These are phyloP conservation scores for Drosophila grimshawi DNA, from an alignment of 1,140 invertebrate genomes.

Conservation along the genomic window DNA sequence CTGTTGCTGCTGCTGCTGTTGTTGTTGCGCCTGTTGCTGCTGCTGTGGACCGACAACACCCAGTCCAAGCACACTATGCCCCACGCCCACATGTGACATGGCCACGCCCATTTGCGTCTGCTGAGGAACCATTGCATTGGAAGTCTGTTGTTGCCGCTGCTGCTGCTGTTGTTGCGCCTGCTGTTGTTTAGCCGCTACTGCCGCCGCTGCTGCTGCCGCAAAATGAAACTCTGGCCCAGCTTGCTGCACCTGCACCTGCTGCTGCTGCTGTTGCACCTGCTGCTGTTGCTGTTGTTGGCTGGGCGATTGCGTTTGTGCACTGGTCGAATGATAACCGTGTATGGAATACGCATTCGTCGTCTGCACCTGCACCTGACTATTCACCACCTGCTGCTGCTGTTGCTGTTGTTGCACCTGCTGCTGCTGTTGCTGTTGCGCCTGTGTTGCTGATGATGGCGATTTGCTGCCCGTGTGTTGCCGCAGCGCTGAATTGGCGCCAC, in stretches of 20 bases:
- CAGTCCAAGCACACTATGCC: conserved; percentile 31
- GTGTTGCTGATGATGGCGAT: conserved; percentile 45
- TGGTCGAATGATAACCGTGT: conserved; percentile 84
- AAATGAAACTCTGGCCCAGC: conserved; percentile 57
- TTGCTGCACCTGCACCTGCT: conserved; percentile 49
- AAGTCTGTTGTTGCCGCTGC: conserved; percentile 74
- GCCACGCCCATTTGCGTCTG: conserved; percentile 63
- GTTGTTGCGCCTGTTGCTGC: conserved; percentile 85
- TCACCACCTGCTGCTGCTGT: conserved; percentile 58
- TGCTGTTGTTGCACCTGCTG: conserved; percentile 36
- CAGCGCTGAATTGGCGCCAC: conserved; percentile 39
- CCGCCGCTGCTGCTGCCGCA: conserved; percentile 50
- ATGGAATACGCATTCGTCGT: conserved; percentile 90
- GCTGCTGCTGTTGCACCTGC: conserved; percentile 55
- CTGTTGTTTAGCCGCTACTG: conserved; percentile 63
- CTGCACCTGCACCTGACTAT: conserved; percentile 49
- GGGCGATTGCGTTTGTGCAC: conserved; percentile 80
- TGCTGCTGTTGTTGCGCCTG: conserved; percentile 59
- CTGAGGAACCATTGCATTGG: conserved; percentile 84
- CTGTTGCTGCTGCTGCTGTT: conserved; percentile 63
- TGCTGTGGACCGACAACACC: conserved; percentile 24
- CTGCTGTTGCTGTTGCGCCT: conserved; percentile 47
- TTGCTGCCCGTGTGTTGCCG: conserved; percentile 56
- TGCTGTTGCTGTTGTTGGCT: conserved; percentile 22
- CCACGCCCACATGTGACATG: conserved; percentile 59